Evolutionary conservation across 2,797 vertebrate species (phyloP).

Genomic region (Microctenopoma steveboyesi): DNA sequence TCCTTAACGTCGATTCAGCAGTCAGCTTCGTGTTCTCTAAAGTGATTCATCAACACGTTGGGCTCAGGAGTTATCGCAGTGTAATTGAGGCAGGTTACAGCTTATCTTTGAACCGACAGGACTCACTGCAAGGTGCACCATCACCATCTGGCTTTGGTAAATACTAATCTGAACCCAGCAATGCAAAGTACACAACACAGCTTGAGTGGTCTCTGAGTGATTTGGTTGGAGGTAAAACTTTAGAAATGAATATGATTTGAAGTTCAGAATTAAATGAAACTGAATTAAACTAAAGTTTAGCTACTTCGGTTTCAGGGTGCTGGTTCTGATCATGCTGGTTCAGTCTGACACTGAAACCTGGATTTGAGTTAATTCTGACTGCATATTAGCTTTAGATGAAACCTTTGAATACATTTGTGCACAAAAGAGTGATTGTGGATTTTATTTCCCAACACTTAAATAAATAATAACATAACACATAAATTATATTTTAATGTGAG

Average conservation of each 20-base stretch:
- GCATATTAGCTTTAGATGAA: too few species aligned
- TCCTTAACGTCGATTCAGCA: conserved; percentile 16
- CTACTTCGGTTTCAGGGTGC: background rate
- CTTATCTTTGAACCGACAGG: conserved; percentile 23
- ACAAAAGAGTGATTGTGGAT: too few species aligned
- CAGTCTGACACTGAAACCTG: too few species aligned
- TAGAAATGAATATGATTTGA: background rate
- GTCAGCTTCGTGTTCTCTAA: conserved; percentile 1
- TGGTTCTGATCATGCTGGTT: too few species aligned
- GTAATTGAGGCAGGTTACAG: conserved; percentile 43
- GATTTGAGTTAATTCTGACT: too few species aligned
- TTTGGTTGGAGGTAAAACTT: background rate
- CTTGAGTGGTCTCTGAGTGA: background rate
- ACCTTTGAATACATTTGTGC: too few species aligned
- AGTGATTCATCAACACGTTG: conserved; percentile 54
- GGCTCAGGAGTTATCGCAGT: conserved; percentile 20
- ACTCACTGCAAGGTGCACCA: background rate
- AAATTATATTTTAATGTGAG: too few species aligned
- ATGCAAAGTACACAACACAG: background rate
- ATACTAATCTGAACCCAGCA: conserved; percentile 4
- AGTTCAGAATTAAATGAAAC: background rate
- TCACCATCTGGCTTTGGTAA: conserved; percentile 11
- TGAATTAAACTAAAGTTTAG: background rate
- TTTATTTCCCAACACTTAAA: too few species aligned
- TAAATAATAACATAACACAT: too few species aligned